These are phyloP conservation scores for Epinephelus coioides DNA, from an alignment of 2,797 vertebrate species.

Conservation along the genomic window DNA sequence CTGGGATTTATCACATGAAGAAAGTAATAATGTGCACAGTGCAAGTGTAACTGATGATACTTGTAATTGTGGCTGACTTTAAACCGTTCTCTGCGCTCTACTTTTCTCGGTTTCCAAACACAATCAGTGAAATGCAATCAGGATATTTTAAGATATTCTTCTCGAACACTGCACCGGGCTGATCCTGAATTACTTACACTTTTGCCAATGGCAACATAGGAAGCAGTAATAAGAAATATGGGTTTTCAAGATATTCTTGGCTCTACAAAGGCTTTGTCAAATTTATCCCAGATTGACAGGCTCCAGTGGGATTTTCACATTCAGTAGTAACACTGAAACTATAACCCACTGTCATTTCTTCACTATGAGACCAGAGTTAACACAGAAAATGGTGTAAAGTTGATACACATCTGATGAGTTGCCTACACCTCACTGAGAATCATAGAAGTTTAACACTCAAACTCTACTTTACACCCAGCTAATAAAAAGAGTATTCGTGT, in stretches of 20 bases:
- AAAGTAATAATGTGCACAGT: slow-evolving; percentile 37
- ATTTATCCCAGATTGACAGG: slow-evolving; percentile 65
- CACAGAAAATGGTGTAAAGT: slow-evolving; percentile 25
- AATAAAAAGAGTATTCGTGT: neutral
- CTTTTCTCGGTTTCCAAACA: slow-evolving; percentile 52
- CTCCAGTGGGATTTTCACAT: slow-evolving; percentile 67
- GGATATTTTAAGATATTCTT: slow-evolving; percentile 54
- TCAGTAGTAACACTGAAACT: slow-evolving; percentile 41
- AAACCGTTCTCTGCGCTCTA: slow-evolving; percentile 30
- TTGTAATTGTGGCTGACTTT: slow-evolving; percentile 52
- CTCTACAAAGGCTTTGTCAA: slow-evolving; percentile 63
- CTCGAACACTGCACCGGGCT: slow-evolving; percentile 35
- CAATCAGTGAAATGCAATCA: slow-evolving; percentile 51
- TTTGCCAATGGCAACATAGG: slow-evolving; percentile 62
- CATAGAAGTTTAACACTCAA: slow-evolving; percentile 23
- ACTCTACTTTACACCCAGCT: neutral
- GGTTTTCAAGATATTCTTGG: slow-evolving; percentile 75
- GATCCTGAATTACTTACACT: slow-evolving; percentile 64
- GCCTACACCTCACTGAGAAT: neutral
- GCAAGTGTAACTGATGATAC: slow-evolving; percentile 55
- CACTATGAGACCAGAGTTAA: slow-evolving; percentile 21
- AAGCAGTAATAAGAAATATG: slow-evolving; percentile 66
- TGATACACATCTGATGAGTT: slow-evolving; percentile 42
- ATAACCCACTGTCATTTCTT: slow-evolving; percentile 37
- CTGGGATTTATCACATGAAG: slow-evolving; percentile 33